Base-by-base conservation (phyloP, 2,888 invertebrate species). In the Apeira syringaria region DNA sequence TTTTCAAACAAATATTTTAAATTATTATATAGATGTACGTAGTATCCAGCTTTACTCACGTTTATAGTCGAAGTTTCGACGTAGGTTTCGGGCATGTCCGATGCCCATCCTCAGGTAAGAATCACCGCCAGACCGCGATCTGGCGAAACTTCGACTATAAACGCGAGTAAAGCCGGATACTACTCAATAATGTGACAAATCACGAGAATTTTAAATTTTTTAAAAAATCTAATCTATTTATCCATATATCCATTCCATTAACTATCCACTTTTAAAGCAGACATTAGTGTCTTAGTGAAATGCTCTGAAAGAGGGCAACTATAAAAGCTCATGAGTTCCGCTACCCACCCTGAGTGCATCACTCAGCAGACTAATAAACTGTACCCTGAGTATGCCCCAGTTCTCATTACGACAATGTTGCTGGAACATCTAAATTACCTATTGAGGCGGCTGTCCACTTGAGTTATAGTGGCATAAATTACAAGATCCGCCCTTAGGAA, bases 391-490 rank as follows among this genome's bases (percentile, higher is more conserved):
- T 74, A 55, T 55, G 61, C 59, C 61, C 61, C 35, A 48, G 71
- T 75, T 80, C 85, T 87, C 82, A 87, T 88, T 86, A 85, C 79
- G 77, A 88, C 88, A 84, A 74, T 80, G 88, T 88, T 86, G 87
- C 80, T 48, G 56, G 67, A 82, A 88, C 88, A 77, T 86, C 88
- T 88, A 87, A 87, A 88, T 88, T 86, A 87, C 82, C 79, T 82
- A 82, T 81, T 77, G 84, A 65, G 63, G 70, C 69, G 71, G 75
- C 81, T 75, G 85, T 80, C 82, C 65, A 61, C 50, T 65, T 86
- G 88, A 88, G 81, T 85, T 88, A 87, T 86, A 75, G 85, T 77
- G 73, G 69, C 85, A 88, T 88, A 88, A 88, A 88, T 88, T 82
- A 82, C 73, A 64, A 68, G 74, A 61, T 68, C 80, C 84, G 82